These are phyloP conservation scores for Hozukius guyotensis DNA, from an alignment of 2,797 vertebrate species.

Conservation along the genomic window DNA sequence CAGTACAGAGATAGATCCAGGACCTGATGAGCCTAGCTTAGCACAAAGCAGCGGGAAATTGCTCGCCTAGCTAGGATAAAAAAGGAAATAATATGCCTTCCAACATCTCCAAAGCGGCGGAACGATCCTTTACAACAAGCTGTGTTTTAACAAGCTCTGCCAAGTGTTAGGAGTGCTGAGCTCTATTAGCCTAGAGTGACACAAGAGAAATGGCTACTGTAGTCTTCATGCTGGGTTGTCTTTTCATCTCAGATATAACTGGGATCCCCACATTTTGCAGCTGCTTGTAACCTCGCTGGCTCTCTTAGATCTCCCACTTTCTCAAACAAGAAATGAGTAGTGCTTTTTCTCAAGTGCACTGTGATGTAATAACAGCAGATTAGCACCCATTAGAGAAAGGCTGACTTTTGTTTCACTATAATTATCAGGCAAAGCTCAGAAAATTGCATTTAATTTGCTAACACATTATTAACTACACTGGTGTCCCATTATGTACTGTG, in stretches of 20 bases:
- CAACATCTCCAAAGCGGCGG: neutral
- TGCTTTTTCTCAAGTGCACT: constrained; percentile 14
- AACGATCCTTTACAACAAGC: constrained; percentile 1
- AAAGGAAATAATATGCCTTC: neutral
- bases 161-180: constrained; percentile 7
- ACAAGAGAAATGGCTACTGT: constrained; percentile 16
- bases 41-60: neutral
- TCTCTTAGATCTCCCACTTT: neutral
- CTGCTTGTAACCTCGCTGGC: neutral
- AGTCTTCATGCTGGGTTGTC: constrained; percentile 16
- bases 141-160: constrained; percentile 9
- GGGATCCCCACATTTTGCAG: neutral
- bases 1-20: neutral
- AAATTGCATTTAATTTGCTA: constrained; percentile 29
- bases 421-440: constrained; percentile 14
- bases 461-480: constrained; percentile 7
- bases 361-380: constrained; percentile 9
- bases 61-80: neutral
- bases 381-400: constrained; percentile 7
- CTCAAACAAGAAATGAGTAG: neutral
- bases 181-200: constrained; percentile 20
- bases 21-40: constrained; percentile 1
- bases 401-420: constrained; percentile 9
- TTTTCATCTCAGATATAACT: constrained; percentile 28
- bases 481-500: neutral